Evolutionary conservation across 2,888 invertebrate genomes (phyloP).

Genomic region (Epicampocera succincta): DNA sequence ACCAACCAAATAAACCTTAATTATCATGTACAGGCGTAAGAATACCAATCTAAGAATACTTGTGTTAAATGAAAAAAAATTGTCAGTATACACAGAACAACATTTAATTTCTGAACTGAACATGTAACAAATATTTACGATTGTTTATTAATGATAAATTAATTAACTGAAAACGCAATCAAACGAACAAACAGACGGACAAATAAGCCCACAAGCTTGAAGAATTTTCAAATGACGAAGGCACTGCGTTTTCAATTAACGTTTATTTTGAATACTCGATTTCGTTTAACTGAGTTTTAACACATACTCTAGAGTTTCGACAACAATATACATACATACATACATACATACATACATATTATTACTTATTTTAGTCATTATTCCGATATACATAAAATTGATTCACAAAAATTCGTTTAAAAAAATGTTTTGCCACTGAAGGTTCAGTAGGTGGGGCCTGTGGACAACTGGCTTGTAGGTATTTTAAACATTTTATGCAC

Average conservation of each 20-base stretch:
- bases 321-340: neutral
- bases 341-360: neutral
- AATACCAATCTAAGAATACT: no score
- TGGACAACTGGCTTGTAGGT: conserved; percentile 8
- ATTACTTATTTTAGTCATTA: conserved; percentile 31
- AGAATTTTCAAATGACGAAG: conserved; percentile 23
- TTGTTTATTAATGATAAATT: conserved; percentile 19
- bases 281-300: no score
- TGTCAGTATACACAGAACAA: neutral
- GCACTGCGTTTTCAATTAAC: neutral
- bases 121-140: conserved; percentile 30
- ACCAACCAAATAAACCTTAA: no score
- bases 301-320: neutral
- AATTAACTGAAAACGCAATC: conserved; percentile 11
- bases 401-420: neutral
- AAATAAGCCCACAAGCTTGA: neutral
- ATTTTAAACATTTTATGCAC: conserved; percentile 50
- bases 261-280: no score
- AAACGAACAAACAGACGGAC: conserved; percentile 1
- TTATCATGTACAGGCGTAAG: no score
- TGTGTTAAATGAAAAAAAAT: no score
- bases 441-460: conserved; percentile 57
- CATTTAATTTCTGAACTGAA: conserved; percentile 31
- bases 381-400: conserved; percentile 27
- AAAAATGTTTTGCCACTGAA: conserved; percentile 50